Percentiles rank a stretch among this genome's conserved stretches.
Evolutionary conservation across 2,113 vertebrate genomes (phyloP).

Genomic region (Indicator maculatus): DNA sequence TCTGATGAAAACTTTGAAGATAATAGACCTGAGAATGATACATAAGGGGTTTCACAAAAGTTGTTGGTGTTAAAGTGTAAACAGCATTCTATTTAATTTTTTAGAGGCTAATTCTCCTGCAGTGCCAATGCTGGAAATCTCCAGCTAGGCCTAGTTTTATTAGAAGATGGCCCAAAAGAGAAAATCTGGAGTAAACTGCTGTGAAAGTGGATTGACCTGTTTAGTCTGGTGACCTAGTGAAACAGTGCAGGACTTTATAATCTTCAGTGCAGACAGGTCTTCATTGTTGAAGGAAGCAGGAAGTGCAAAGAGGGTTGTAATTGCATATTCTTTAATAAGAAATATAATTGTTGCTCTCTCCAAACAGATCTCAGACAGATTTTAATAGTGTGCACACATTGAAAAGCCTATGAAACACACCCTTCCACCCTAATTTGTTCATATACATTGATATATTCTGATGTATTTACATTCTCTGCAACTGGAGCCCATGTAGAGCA

Average conservation of each 20-base stretch:
- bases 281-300: constrained; percentile 67
- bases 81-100: not conserved
- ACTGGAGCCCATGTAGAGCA: not conserved
- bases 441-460: constrained; percentile 55
- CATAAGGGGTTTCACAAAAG: not conserved
- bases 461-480: constrained; percentile 19
- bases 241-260: constrained; percentile 60
- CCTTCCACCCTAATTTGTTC: constrained; percentile 56
- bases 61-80: not conserved
- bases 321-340: constrained; percentile 67
- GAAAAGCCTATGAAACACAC: constrained; percentile 49
- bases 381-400: constrained; percentile 42
- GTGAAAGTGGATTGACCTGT: constrained; percentile 52
- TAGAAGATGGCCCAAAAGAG: not conserved
- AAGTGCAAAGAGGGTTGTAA: constrained; percentile 63
- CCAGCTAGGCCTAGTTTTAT: not conserved
- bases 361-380: constrained; percentile 62
- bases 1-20: not conserved
- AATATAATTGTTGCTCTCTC: constrained; percentile 66
- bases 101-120: not conserved
- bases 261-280: constrained; percentile 59
- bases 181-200: constrained; percentile 33
- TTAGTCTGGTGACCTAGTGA: constrained; percentile 59
- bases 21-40: not conserved
- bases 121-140: not conserved